These are phyloP conservation scores for Lophura swinhoii DNA, from an alignment of 2,797 vertebrate genomes.

Conservation along the genomic window DNA sequence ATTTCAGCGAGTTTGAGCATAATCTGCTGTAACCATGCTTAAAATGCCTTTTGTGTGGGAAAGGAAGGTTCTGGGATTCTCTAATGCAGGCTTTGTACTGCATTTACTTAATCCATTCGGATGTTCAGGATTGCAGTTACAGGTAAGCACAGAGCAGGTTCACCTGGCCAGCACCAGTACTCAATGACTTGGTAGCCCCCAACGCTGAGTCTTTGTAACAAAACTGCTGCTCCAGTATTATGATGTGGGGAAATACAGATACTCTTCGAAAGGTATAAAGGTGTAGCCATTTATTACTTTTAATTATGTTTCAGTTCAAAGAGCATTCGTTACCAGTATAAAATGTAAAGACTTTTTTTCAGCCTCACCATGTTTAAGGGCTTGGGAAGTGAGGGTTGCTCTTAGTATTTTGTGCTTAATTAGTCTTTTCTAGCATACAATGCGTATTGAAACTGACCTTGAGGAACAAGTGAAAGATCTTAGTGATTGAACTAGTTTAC, in stretches of 20 bases:
- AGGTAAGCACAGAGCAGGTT: background rate
- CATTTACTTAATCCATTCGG: background rate
- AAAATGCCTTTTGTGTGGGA: constrained; percentile 60
- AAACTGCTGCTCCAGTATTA: background rate
- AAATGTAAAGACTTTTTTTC: background rate
- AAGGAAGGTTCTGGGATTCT: constrained; percentile 43
- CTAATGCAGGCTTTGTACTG: background rate
- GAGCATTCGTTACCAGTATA: background rate
- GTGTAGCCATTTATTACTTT: background rate
- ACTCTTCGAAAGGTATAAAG: background rate
- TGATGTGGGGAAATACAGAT: background rate
- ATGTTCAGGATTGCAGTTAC: background rate
- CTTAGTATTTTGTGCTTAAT: background rate
- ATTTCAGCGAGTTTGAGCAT: constrained; percentile 31
- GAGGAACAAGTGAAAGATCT: background rate
- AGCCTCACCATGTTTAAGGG: background rate
- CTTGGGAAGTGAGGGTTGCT: background rate
- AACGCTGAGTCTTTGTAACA: background rate
- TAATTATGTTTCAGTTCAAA: background rate
- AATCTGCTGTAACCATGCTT: constrained; percentile 41
- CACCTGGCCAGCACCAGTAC: background rate
- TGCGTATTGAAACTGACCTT: background rate
- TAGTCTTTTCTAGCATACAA: background rate
- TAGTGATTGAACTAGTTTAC: background rate
- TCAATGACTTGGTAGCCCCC: rapidly evolving